Evolutionary conservation across 2,113 vertebrate genomes (phyloP), one percentile per base, ranked within the genome.

Genomic region (Hemiprocne comata): DNA sequence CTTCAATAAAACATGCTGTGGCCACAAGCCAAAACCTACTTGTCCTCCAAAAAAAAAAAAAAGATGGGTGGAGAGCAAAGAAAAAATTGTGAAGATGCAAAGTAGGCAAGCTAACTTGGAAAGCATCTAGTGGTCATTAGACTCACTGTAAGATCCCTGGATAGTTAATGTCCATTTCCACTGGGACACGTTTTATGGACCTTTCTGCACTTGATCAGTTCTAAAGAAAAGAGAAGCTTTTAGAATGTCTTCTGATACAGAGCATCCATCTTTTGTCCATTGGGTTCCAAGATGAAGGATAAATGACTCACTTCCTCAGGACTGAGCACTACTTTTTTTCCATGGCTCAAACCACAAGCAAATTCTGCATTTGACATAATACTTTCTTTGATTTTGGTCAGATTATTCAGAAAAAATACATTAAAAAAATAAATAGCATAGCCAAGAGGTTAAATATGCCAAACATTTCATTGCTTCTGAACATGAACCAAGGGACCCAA

Each of bases 251-350:
- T 26, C 44, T 51, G 15, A 71, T 40, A 11, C 0, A 31, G 10
- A 40, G 3, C 25, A 76, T 64, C 17, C 16, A 17, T 61, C 33
- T 71, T 69, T 13, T 81, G 66, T 7, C 28, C 2, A 0, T 19
- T n/a, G 12, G 23, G 31, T 44, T 86, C n/a, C 11, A 16, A 81
- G 55, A 46, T 44, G 29, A 24, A 70, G 29, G 24, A 58, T 33
- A 70, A 87, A 51, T 3, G 0, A 7, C 5, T 51, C 8, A 7
- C 13, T 83, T 50, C 25, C 11, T 44, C 12, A 1, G 6, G 9
- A 76, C 23, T 0, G 0, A 81, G 23, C 9, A 51, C 23, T 82
- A 14, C 10, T 54, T 91, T 86, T 8, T 9, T 10, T 21, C 71
- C 25, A 5, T 42, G 48, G 66, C 13, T 87, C 23, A 36, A 23